Conservation (phyloP, 2,797 vertebrate genomes). For the Bucorvus abyssinicus region DNA sequence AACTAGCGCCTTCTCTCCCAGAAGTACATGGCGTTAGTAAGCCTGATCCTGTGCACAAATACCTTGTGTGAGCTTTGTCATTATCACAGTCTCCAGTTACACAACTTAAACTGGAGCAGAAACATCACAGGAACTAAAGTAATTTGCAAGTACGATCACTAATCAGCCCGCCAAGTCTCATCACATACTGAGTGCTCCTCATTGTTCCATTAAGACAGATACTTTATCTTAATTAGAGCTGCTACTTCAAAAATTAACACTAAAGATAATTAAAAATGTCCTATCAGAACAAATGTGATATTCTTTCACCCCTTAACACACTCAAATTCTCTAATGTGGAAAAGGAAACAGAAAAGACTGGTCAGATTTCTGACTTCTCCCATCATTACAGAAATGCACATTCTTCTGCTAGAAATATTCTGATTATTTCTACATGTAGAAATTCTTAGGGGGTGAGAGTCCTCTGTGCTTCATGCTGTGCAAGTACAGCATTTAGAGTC, state of each 20-base stretch:
- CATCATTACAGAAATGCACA: not conserved
- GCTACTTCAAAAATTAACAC: slow-evolving; percentile 13
- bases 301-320: not conserved
- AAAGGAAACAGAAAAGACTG: not conserved
- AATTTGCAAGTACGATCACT: slow-evolving; percentile 37
- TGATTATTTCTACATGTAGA: not conserved
- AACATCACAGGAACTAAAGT: slow-evolving; percentile 17
- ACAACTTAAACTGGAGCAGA: not conserved
- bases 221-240: slow-evolving; percentile 41
- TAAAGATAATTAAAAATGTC: slow-evolving; percentile 7
- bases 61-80: not conserved
- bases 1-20: not conserved
- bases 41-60: not conserved
- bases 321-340: not conserved
- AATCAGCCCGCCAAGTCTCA: not conserved
- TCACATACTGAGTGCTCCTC: not conserved
- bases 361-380: not conserved
- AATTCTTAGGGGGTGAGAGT: not conserved
- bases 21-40: not conserved
- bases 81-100: not conserved
- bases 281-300: not conserved
- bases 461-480: not conserved
- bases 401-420: not conserved
- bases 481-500: not conserved
- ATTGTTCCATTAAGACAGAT: slow-evolving; percentile 32